Conservation (phyloP, 23 tunicate genomes). For the Diplosoma virens region DNA sequence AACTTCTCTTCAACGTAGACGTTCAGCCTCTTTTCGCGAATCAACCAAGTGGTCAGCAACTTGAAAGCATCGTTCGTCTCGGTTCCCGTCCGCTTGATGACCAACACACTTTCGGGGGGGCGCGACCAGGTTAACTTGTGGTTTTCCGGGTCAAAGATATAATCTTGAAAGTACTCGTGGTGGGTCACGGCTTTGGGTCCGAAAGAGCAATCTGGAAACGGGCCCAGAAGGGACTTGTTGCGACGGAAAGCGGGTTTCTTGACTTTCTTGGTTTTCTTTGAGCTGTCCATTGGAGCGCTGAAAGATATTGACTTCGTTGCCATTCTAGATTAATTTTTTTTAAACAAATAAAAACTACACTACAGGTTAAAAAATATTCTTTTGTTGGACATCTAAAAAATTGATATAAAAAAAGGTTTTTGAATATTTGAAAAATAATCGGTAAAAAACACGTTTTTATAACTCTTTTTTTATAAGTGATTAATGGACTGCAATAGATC, state of each 20-base stretch:
- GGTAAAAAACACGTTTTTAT: no score
- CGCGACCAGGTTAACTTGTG: slow-evolving; percentile 62
- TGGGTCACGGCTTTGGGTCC: slow-evolving; percentile 63
- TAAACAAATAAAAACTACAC: no score
- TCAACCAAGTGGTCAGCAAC: slow-evolving; percentile 29
- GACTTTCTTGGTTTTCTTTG: neutral
- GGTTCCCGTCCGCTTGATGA: slow-evolving; percentile 51
- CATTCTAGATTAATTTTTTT: no score
- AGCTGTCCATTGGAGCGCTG: no score
- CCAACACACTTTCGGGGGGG: slow-evolving; percentile 57
- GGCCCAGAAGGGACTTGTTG: slow-evolving; percentile 40
- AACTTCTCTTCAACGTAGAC: slow-evolving; percentile 55
- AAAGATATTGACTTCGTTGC: no score
- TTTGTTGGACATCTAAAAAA: no score
- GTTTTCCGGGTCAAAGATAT: slow-evolving; percentile 33
- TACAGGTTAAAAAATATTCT: no score
- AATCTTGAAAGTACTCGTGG: slow-evolving; percentile 16
- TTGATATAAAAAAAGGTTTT: no score
- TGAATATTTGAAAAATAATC: no score
- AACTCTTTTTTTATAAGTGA: no score
- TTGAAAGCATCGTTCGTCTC: slow-evolving; percentile 36
- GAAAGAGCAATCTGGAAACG: slow-evolving; percentile 38
- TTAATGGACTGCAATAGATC: no score
- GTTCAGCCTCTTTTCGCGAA: slow-evolving; percentile 10
- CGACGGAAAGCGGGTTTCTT: slow-evolving; percentile 7